Evolutionary conservation across 2,797 vertebrate species (phyloP), one percentile per base, ranked within the genome.

Genomic region (Pelodytes ibericus): DNA sequence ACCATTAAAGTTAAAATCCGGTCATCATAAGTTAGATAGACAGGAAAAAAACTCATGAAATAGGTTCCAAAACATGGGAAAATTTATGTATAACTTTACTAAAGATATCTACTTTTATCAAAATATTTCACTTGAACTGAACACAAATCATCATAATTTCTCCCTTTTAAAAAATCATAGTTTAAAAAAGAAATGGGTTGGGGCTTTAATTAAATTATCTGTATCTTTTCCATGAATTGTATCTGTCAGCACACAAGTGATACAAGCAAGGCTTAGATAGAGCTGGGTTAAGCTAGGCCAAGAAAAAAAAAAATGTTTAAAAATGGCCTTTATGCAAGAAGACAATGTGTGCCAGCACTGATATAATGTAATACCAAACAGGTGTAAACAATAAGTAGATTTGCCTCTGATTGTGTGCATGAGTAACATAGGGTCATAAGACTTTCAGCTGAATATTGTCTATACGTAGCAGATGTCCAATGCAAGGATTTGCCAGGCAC

Each of bases 301-400:
- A 65, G 60, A 44, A 56, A 69, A 69, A n/a, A n/a, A 29, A 47
- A 2, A 71, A 49, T 59, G 29, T 59, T 53, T 71, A 36, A 77
- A 74, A 77, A 67, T 30, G 62, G 41, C 5, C 63, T 68, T 49
- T 36, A 49, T 41, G 72, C 67, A 30, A 56, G 31, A 29, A 29
- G 31, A 29, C 27, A 62, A 3, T 20, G 15, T 30, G 20, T 63
- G 57, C 70, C 71, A 73, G 33, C 36, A 31, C 31, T 69, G 76
- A 69, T 73, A 73, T 62, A 72, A 51, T 31, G 36, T 78, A 79
- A 79, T 39, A 57, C 71, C 76, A 73, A 73, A 79, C 71, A 79
- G 71, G 71, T 68, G 64, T 73, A 63, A 73, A 73, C 33, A 79
- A 73, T 68, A 53, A 73, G 71, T 51, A 20, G 10, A 36, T 59